Conservation (phyloP, 2,888 invertebrate species). For the Tinea trinotella region DNA sequence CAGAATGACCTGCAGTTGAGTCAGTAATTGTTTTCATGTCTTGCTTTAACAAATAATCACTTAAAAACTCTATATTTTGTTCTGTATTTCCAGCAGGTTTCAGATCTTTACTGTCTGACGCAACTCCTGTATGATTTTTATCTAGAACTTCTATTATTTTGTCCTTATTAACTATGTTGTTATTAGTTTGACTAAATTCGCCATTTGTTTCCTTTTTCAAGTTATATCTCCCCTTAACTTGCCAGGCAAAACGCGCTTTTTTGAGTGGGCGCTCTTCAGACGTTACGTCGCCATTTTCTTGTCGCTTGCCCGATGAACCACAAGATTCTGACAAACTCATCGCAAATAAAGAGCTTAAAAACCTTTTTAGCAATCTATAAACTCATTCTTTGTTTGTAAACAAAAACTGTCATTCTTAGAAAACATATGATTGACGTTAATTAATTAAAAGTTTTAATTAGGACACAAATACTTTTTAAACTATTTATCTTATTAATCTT, state of each 20-base stretch:
- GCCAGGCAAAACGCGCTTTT: slow-evolving; percentile 78
- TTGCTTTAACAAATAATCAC: slow-evolving; percentile 51
- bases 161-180: neutral
- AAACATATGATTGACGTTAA: slow-evolving; percentile 46
- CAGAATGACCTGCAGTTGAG: slow-evolving; percentile 29
- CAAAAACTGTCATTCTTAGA: slow-evolving; percentile 55
- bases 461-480: no score
- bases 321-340: slow-evolving; percentile 50
- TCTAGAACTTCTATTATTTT: neutral
- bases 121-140: neutral
- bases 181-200: neutral
- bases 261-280: slow-evolving; percentile 74
- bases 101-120: slow-evolving; percentile 9
- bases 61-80: slow-evolving; percentile 50
- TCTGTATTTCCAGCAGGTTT: slow-evolving; percentile 38
- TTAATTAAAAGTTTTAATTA: slow-evolving; percentile 6
- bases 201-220: slow-evolving; percentile 49
- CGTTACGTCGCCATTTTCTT: slow-evolving; percentile 65
- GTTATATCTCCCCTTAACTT: slow-evolving; percentile 77
- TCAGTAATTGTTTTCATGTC: slow-evolving; percentile 47
- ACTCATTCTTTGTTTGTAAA: slow-evolving; percentile 47
- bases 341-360: slow-evolving; percentile 25
- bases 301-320: slow-evolving; percentile 63
- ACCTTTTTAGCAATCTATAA: slow-evolving; percentile 25
- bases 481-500: no score